phyloP scores from a whole-genome alignment of 1,140 invertebrate genomes.

The Bombus terrestris region DNA sequence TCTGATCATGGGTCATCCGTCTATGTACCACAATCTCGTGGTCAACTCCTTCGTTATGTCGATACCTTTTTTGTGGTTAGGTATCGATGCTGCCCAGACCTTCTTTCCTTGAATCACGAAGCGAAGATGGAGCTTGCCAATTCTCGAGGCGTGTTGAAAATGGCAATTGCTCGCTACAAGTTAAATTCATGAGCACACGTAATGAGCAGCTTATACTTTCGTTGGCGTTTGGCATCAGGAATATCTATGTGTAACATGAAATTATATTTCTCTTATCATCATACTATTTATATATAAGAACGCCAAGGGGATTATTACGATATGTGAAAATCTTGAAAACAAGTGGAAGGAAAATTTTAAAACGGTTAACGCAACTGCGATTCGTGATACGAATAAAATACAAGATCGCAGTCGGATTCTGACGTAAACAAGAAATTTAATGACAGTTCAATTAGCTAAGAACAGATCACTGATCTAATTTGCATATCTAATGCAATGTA shows the following conservation, averaged over 20 bases:
- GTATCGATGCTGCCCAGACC: constrained; percentile 24
- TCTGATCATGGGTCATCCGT: constrained; percentile 29
- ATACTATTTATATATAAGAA: background rate
- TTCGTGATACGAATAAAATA: background rate
- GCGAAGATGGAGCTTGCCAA: constrained; percentile 15
- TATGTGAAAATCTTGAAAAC: too few relatives aligned
- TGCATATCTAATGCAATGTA: background rate
- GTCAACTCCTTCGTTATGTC: constrained; percentile 20
- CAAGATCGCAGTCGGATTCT: background rate
- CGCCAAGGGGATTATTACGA: background rate
- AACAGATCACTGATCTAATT: background rate
- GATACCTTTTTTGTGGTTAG: constrained; percentile 33
- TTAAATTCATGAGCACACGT: background rate
- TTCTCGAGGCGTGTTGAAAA: constrained; percentile 1
- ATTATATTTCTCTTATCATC: background rate
- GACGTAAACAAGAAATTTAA: background rate
- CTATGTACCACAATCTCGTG: constrained; percentile 50
- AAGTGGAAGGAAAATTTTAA: background rate
- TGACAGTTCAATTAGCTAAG: background rate
- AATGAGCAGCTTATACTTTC: background rate
- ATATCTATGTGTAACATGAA: background rate
- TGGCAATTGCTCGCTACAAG: background rate
- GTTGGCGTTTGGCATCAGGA: background rate
- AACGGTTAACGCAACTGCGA: background rate
- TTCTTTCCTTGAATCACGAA: constrained; percentile 44